Percentiles rank a stretch among this genome's conserved stretches.
phyloP scores from a whole-genome alignment of 2,888 invertebrate genomes.

The Apamea monoglypha region DNA sequence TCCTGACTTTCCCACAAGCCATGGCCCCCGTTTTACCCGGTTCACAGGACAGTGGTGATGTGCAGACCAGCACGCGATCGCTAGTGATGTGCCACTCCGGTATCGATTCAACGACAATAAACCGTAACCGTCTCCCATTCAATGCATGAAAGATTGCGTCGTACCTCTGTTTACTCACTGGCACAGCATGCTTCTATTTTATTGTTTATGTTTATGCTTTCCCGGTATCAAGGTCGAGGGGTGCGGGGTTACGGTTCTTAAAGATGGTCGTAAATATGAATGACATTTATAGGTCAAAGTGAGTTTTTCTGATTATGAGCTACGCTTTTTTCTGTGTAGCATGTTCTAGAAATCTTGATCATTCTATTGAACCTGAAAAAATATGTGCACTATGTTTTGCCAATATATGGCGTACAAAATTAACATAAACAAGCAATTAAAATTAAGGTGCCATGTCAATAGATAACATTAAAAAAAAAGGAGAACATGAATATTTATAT shows the following conservation, averaged over 20 bases:
- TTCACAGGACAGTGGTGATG: conserved; percentile 84
- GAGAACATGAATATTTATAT: too few relatives aligned
- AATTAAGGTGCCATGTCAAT: too few relatives aligned
- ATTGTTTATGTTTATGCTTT: conserved; percentile 59
- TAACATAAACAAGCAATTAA: too few relatives aligned
- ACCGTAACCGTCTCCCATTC: conserved; percentile 65
- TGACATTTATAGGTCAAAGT: conserved; percentile 34
- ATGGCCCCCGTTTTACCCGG: conserved; percentile 72
- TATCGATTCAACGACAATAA: conserved; percentile 82
- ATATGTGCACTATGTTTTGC: too few relatives aligned
- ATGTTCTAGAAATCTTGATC: background rate
- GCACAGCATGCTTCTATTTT: conserved; percentile 43
- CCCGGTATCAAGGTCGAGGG: conserved; percentile 57
- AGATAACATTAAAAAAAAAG: too few relatives aligned
- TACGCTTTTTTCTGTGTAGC: background rate
- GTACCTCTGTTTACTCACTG: conserved; percentile 52
- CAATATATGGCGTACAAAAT: too few relatives aligned
- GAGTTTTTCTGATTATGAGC: background rate
- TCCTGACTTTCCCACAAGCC: conserved; percentile 21
- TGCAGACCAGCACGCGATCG: conserved; percentile 81
- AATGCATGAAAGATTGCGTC: conserved; percentile 59
- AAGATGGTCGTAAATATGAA: conserved; percentile 32
- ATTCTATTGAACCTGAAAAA: background rate
- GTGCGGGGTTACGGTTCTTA: conserved; percentile 11
- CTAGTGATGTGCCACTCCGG: conserved; percentile 82